phyloP scores from a whole-genome alignment of 2,888 invertebrate species.

The Fissipunctia ypsillon region DNA sequence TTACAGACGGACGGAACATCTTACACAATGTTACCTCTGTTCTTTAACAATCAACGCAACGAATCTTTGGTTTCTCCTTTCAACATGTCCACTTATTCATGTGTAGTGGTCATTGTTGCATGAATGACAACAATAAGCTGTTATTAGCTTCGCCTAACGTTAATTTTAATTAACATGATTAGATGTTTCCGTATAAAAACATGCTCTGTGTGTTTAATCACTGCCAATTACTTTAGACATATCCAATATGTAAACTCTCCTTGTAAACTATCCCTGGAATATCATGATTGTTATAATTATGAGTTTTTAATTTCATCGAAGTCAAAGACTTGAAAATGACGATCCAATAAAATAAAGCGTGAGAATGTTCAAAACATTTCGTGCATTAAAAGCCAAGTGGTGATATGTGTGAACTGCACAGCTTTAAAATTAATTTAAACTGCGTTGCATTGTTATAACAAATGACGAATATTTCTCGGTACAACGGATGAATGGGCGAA shows the following conservation, averaged over 20 bases:
- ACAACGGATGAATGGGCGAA: constrained; percentile 79
- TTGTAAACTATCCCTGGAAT: constrained; percentile 14
- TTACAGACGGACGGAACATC: constrained; percentile 62
- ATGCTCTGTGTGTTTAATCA: constrained; percentile 68
- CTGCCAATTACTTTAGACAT: constrained; percentile 61
- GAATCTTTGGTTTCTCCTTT: constrained; percentile 60
- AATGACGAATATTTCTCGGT: constrained; percentile 52
- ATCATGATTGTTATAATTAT: constrained; percentile 26
- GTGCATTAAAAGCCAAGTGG: constrained; percentile 30
- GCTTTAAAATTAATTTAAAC: constrained; percentile 52
- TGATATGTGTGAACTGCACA: constrained; percentile 53
- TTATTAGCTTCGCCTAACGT: constrained; percentile 75
- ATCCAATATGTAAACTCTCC: constrained; percentile 26
- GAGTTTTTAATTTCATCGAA: constrained; percentile 22
- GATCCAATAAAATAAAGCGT: constrained; percentile 36
- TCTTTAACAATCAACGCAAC: constrained; percentile 64
- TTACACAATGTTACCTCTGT: constrained; percentile 66
- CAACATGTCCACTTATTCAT: constrained; percentile 61
- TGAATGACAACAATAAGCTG: constrained; percentile 79
- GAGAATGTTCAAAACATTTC: constrained; percentile 31
- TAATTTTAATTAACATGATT: constrained; percentile 82
- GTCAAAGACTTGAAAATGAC: not conserved
- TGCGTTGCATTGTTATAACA: constrained; percentile 42
- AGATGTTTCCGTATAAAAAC: constrained; percentile 80
- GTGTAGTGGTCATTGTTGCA: constrained; percentile 74